These are phyloP conservation scores for Pherbina coryleti DNA, from an alignment of 2,888 invertebrate genomes.

Conservation along the genomic window DNA sequence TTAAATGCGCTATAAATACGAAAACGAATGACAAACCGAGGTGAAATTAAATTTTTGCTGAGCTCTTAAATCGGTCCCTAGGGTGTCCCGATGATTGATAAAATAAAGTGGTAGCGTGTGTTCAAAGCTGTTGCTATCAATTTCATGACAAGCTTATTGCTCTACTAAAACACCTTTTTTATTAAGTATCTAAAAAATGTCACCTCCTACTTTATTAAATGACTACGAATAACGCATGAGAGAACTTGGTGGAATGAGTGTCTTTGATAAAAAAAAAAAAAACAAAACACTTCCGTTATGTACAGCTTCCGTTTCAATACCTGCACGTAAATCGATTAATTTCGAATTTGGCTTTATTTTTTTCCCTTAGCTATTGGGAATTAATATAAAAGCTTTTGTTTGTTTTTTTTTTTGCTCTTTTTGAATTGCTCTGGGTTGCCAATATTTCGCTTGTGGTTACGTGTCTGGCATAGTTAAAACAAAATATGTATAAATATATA, in stretches of 20 bases:
- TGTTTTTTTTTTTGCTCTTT: background rate
- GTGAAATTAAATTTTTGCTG: too few relatives aligned
- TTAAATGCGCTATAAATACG: background rate
- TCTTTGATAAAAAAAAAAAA: background rate
- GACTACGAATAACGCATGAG: background rate
- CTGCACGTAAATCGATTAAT: slow-evolving; percentile 9
- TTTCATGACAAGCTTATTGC: background rate
- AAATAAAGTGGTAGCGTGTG: background rate
- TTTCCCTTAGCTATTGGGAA: background rate
- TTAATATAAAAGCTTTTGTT: background rate
- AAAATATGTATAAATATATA: too few relatives aligned
- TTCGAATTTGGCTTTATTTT: background rate
- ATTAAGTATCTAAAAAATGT: background rate
- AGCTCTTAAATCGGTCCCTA: too few relatives aligned
- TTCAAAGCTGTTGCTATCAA: background rate
- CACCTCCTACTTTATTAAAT: background rate
- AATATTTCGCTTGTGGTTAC: background rate
- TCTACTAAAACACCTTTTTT: background rate
- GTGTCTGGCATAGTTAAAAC: slow-evolving; percentile 14
- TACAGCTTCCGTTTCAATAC: background rate
- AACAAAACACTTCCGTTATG: background rate
- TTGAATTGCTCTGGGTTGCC: background rate
- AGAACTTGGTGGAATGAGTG: background rate
- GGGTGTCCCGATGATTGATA: background rate
- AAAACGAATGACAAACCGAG: too few relatives aligned